Conservation (phyloP, 2,797 vertebrate species). For the Petrocephalus sullivani region DNA sequence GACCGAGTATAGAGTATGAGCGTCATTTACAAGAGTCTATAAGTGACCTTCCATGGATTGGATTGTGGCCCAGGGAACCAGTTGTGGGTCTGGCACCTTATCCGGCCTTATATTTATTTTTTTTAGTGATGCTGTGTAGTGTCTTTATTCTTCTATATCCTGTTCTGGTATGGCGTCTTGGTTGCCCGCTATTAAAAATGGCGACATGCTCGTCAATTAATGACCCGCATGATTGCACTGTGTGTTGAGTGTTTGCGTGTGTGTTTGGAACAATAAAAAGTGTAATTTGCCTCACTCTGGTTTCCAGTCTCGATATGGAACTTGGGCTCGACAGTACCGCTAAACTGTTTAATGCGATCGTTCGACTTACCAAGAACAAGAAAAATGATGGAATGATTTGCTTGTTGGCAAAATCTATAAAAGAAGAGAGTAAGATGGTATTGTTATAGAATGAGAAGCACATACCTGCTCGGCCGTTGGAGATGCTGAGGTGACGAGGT, state of each 20-base stretch:
- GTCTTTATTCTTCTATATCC: background rate
- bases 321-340: background rate
- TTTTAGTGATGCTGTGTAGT: background rate
- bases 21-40: background rate
- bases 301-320: background rate
- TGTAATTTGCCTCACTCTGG: background rate
- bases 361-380: constrained; percentile 62
- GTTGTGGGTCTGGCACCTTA: background rate
- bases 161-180: background rate
- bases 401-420: constrained; percentile 62
- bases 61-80: background rate
- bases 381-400: constrained; percentile 60
- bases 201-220: background rate
- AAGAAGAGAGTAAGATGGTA: constrained; percentile 18
- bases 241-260: background rate
- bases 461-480: background rate
- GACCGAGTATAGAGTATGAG: background rate
- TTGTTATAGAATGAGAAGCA: background rate
- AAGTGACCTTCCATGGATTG: background rate
- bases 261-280: background rate
- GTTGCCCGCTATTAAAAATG: background rate
- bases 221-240: background rate
- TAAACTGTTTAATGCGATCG: background rate
- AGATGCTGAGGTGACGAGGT: background rate
- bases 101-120: background rate